A percentile compares a stretch with the other conserved stretches of the same genome.
Conservation (phyloP, 2,888 invertebrate species). For the Stenoptilia bipunctidactyla region DNA sequence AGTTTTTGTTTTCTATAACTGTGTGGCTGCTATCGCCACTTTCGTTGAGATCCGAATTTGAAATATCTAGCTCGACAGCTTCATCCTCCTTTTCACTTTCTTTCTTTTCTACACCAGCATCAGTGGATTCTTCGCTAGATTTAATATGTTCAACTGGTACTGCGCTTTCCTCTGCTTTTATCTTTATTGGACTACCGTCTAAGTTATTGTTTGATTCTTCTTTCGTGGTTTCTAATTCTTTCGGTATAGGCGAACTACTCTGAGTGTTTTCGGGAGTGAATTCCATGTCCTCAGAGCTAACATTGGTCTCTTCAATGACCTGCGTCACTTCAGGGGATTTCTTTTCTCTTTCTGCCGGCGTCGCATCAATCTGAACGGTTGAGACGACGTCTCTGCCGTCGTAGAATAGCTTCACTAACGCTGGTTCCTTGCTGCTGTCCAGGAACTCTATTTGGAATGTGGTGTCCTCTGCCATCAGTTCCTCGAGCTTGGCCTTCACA, state of each 20-base stretch:
- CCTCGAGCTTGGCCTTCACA: conserved; percentile 42
- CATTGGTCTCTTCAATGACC: background rate
- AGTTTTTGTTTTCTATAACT: conserved; percentile 48
- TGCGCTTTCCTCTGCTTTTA: background rate
- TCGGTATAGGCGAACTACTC: background rate
- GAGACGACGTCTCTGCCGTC: conserved; percentile 57
- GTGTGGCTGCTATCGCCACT: conserved; percentile 49
- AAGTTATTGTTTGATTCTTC: background rate
- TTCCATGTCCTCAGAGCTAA: background rate
- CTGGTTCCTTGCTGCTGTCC: conserved; percentile 68
- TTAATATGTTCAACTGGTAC: conserved; percentile 1
- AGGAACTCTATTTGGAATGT: conserved; percentile 74
- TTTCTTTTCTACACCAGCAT: background rate
- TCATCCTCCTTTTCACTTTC: conserved; percentile 5
- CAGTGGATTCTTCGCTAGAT: background rate
- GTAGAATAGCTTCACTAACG: conserved; percentile 69
- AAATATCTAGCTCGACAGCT: conserved; percentile 23
- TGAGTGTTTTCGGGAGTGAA: background rate
- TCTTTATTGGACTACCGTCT: background rate
- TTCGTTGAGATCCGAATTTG: conserved; percentile 42
- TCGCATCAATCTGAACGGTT: conserved; percentile 11
- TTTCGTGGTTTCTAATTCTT: background rate
- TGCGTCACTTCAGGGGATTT: background rate
- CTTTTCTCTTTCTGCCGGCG: background rate
- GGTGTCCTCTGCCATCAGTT: conserved; percentile 33